These are phyloP conservation scores for Gallinago jamesoni DNA, from an alignment of 2,113 vertebrate genomes.

Conservation along the genomic window DNA sequence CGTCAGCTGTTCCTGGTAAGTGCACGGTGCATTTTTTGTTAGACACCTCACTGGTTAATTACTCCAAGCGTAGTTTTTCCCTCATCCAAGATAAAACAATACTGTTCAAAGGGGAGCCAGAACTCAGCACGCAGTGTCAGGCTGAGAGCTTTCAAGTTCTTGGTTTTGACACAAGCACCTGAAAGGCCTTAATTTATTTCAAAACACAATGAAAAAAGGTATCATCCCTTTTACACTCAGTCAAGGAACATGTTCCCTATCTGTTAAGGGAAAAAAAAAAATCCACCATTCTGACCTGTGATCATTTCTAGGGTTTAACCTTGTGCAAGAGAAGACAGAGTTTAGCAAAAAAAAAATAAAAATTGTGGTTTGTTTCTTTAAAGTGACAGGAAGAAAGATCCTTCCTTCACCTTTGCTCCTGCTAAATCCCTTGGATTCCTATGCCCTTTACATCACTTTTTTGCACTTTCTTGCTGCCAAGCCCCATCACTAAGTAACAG, in stretches of 20 bases:
- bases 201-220: neutral
- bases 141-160: neutral
- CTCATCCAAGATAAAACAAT: neutral
- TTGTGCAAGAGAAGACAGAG: neutral
- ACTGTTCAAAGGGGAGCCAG: neutral
- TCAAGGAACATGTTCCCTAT: neutral
- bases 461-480: neutral
- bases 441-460: neutral
- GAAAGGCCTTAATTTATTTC: neutral
- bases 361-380: neutral
- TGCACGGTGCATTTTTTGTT: neutral
- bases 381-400: neutral
- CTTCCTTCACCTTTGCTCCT: neutral
- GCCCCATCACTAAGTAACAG: neutral
- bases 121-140: neutral
- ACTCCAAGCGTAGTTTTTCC: neutral
- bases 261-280: neutral
- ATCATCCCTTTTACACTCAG: neutral
- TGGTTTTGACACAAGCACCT: neutral
- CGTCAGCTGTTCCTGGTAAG: conserved; percentile 85
- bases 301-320: neutral
- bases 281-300: neutral
- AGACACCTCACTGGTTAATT: neutral
- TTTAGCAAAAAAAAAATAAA: neutral
- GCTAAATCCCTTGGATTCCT: neutral